Conservation (phyloP, 2,113 vertebrate species). For the Ahaetulla prasina region DNA sequence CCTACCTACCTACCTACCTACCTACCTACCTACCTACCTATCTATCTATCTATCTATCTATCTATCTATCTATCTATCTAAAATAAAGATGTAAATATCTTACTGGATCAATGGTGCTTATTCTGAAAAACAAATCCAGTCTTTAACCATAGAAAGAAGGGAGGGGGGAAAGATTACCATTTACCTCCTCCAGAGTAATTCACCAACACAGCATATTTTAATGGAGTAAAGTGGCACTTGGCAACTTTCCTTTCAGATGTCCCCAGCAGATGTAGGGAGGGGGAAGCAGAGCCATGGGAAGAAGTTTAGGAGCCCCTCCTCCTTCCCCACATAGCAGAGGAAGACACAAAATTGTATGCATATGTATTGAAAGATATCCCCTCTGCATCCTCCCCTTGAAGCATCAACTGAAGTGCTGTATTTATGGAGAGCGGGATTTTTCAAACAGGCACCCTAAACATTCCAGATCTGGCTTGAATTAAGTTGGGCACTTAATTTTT, state of each 20-base stretch:
- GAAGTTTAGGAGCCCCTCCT: not conserved
- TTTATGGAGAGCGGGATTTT: not conserved
- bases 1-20: too few species aligned
- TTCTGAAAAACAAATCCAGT: not conserved
- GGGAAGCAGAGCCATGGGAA: not conserved
- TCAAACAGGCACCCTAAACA: not conserved
- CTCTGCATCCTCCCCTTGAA: not conserved
- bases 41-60: too few species aligned
- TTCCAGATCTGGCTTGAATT: not conserved
- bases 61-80: too few species aligned
- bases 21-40: too few species aligned
- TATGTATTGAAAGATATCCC: not conserved
- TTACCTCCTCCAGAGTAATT: not conserved
- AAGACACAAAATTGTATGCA: not conserved
- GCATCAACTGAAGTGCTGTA: not conserved
- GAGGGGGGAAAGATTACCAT: not conserved
- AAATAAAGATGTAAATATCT: not conserved
- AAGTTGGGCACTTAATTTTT: not conserved
- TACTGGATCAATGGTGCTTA: not conserved
- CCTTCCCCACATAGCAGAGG: not conserved
- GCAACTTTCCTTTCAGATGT: not conserved
- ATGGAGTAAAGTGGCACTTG: not conserved
- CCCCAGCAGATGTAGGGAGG: not conserved
- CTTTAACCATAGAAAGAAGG: not conserved
- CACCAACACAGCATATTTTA: not conserved